phyloP scores from a whole-genome alignment of 2,113 vertebrate species.

The Smithornis capensis region DNA sequence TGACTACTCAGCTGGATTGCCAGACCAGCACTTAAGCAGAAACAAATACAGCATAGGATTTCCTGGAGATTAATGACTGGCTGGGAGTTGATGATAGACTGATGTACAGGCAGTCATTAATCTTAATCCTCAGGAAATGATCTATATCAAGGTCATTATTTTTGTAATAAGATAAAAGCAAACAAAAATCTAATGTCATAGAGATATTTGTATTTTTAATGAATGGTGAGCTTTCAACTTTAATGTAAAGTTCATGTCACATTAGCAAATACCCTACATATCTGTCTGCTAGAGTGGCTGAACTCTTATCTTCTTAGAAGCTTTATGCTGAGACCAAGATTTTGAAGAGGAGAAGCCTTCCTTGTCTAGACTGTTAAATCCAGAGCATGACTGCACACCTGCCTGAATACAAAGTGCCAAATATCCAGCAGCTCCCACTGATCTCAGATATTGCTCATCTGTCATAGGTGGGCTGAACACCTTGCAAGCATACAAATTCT shows the following conservation, averaged over 20 bases:
- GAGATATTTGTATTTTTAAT: constrained; percentile 19
- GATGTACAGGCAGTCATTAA: constrained; percentile 36
- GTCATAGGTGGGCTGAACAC: neutral
- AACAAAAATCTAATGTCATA: neutral
- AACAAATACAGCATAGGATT: constrained; percentile 63
- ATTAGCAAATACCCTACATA: neutral
- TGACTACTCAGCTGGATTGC: neutral
- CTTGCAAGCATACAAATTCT: neutral
- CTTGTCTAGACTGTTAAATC: neutral
- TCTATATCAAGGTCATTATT: constrained; percentile 40
- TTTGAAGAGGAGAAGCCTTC: neutral
- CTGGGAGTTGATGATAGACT: constrained; percentile 54
- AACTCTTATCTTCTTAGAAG: neutral
- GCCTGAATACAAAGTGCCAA: neutral
- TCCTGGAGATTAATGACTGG: constrained; percentile 59
- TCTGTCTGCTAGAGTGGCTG: neutral
- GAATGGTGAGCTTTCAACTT: neutral
- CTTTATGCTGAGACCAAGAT: neutral
- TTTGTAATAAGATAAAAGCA: constrained; percentile 45
- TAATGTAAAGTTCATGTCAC: neutral
- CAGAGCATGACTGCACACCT: neutral
- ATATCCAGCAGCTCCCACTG: neutral
- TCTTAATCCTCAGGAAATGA: constrained; percentile 59
- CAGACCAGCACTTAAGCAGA: constrained; percentile 50
- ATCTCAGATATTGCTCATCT: neutral